A percentile compares a stretch with the other conserved stretches of the same genome.
phyloP scores from a whole-genome alignment of 2,888 invertebrate genomes.

The Eretmocerus hayati region DNA sequence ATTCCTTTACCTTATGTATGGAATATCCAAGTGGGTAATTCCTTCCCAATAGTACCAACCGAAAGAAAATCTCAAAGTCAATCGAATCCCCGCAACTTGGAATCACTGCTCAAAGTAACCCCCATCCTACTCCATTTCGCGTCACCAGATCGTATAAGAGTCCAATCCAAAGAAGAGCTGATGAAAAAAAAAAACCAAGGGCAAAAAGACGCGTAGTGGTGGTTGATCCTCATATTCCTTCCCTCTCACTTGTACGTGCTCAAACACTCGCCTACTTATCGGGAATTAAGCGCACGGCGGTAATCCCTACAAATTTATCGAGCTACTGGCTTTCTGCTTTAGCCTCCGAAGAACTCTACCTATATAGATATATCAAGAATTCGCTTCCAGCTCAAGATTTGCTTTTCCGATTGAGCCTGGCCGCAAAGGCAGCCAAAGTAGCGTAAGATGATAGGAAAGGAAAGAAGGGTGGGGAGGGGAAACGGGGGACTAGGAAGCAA shows the following conservation, averaged over 20 bases:
- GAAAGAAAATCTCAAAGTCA: constrained; percentile 4
- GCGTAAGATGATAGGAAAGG: too few species aligned
- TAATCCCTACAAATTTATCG: constrained; percentile 21
- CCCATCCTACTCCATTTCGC: too few species aligned
- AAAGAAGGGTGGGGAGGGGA: too few species aligned
- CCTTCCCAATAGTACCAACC: not conserved
- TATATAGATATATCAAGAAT: too few species aligned
- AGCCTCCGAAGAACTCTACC: too few species aligned
- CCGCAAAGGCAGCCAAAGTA: constrained; percentile 29
- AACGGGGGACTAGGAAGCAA: constrained; percentile 13
- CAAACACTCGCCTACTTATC: constrained; percentile 23
- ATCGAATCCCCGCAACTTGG: constrained; percentile 4
- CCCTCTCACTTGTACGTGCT: constrained; percentile 1
- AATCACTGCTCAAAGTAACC: constrained; percentile 11
- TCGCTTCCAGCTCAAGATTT: constrained; percentile 39
- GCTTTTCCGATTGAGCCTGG: constrained; percentile 43
- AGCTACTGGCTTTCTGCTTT: too few species aligned
- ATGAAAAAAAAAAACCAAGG: constrained; percentile 3
- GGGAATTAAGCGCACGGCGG: constrained; percentile 21
- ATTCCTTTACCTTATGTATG: constrained; percentile 11
- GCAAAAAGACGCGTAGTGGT: constrained; percentile 10
- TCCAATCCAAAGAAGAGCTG: not conserved
- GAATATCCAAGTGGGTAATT: constrained; percentile 2
- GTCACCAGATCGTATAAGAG: too few species aligned
- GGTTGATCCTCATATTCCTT: constrained; percentile 18